Evolutionary conservation across 2,113 vertebrate species (phyloP).

Genomic region (Bufo bufo): DNA sequence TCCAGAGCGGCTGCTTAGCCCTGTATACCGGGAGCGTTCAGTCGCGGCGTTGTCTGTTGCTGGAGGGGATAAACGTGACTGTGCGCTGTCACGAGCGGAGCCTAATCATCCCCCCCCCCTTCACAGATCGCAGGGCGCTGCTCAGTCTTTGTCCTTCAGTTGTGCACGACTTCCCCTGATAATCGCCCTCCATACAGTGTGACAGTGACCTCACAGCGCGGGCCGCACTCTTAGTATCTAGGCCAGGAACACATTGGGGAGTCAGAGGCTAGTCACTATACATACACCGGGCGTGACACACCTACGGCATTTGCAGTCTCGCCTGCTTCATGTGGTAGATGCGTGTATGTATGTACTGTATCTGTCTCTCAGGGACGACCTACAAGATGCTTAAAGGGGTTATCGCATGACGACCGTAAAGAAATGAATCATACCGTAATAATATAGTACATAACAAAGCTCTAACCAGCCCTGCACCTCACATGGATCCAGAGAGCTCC

Average conservation of each 20-base stretch:
- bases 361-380: too few relatives aligned
- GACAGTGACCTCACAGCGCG: conserved; percentile 3
- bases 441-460: too few relatives aligned
- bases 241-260: neutral
- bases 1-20: neutral
- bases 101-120: neutral
- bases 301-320: neutral
- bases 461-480: too few relatives aligned
- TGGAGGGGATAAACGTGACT: conserved; percentile 29
- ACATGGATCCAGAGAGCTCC: too few relatives aligned
- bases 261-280: too few relatives aligned
- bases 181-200: neutral
- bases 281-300: neutral
- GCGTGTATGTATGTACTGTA: neutral
- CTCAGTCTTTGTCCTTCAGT: conserved; percentile 10
- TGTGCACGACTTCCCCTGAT: conserved; percentile 31
- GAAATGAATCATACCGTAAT: too few relatives aligned
- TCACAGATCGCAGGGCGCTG: neutral
- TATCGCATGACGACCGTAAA: too few relatives aligned
- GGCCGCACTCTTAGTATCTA: neutral
- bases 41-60: neutral
- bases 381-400: too few relatives aligned
- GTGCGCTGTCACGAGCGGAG: neutral
- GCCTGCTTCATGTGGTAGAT: neutral
- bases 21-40: neutral